Evolutionary conservation across 2,797 vertebrate species (phyloP).

Genomic region (Malurus leucopterus): DNA sequence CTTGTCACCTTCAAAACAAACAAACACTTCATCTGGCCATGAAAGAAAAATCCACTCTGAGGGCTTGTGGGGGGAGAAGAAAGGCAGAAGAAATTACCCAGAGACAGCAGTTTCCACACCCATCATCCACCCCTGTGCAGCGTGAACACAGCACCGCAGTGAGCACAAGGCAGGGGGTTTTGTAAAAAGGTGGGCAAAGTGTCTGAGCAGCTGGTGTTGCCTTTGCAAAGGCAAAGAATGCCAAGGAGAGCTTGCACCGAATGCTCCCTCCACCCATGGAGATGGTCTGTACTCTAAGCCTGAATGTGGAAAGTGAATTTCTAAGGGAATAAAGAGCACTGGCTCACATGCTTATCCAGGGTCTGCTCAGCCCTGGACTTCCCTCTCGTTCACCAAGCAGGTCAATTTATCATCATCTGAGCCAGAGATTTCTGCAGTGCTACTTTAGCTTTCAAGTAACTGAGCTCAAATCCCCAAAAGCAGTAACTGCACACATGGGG

Average conservation of each 20-base stretch:
- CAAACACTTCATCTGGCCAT: conserved; percentile 35
- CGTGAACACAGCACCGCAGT: background rate
- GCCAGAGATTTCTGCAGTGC: background rate
- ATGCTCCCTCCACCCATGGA: background rate
- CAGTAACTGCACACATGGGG: background rate
- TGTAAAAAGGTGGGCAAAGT: background rate
- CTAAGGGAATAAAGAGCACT: background rate
- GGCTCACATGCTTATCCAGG: background rate
- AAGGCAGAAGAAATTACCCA: background rate
- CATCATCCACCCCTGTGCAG: background rate
- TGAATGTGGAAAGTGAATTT: background rate
- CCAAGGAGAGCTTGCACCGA: background rate
- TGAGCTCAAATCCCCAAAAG: background rate
- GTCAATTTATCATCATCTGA: background rate
- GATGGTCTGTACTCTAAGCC: background rate
- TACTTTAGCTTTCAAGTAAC: background rate
- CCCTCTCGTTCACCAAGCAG: background rate
- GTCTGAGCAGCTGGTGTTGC: background rate
- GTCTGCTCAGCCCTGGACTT: background rate
- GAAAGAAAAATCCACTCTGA: conserved; percentile 36
- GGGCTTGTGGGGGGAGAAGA: background rate
- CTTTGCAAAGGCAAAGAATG: background rate
- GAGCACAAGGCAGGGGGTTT: background rate
- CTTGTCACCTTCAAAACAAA: conserved; percentile 50
- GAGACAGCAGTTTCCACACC: background rate